A percentile compares a stretch with the other conserved stretches of the same genome.
Evolutionary conservation across 2,888 invertebrate species (phyloP).

Genomic region (Protonemura montana): DNA sequence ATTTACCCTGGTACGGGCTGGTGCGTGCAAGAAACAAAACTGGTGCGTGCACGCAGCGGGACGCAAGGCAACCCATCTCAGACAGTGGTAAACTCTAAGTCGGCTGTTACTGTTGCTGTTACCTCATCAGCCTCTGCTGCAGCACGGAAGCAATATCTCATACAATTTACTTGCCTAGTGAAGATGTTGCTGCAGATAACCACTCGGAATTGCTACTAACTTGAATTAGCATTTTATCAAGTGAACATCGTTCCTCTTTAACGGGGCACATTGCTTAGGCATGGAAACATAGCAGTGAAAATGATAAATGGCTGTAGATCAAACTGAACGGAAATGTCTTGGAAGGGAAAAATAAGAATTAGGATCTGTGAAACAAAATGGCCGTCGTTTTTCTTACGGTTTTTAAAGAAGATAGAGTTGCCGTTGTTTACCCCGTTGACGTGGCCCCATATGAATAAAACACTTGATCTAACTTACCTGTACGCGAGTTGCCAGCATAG

Average conservation of each 20-base stretch:
- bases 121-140: not conserved
- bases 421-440: not conserved
- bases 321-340: constrained; percentile 19
- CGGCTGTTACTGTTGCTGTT: not conserved
- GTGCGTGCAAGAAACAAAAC: not conserved
- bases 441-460: too few species aligned
- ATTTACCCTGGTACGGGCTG: not conserved
- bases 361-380: constrained; percentile 24
- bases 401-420: not conserved
- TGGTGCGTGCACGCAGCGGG: not conserved
- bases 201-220: constrained; percentile 17
- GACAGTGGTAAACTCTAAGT: not conserved
- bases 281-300: not conserved
- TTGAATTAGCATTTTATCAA: constrained; percentile 31
- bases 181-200: constrained; percentile 19
- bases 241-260: constrained; percentile 17
- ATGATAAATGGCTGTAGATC: constrained; percentile 3
- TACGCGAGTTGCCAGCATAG: too few species aligned
- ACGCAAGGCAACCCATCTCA: constrained; percentile 2
- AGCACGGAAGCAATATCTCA: constrained; percentile 22
- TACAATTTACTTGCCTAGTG: constrained; percentile 28
- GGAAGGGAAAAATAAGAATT: constrained; percentile 9
- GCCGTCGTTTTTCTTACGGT: not conserved
- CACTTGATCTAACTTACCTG: too few species aligned
- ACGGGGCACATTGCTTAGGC: not conserved